Evolutionary conservation across 2,888 invertebrate species (phyloP), one percentile per base, ranked within the genome.

Genomic region (Drosophila engyochracea): DNA sequence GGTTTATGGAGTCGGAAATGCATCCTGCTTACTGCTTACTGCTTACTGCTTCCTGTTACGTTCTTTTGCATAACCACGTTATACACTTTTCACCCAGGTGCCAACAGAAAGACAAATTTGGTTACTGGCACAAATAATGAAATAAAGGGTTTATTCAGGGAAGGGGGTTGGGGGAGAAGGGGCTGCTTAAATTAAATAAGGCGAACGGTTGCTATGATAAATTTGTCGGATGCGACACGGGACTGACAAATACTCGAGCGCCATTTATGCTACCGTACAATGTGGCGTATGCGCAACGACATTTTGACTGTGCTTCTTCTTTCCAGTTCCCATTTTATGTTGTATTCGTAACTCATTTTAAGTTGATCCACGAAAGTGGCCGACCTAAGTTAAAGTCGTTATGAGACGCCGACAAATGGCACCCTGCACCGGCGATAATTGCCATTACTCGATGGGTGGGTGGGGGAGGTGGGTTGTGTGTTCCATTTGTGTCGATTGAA

Each of bases 401-500:
- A 76, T 77, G 82, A 19, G 14, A 3, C 22, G 16, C 16, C 22
- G 3, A 35, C 16, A 33, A 35, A 33, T 47, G 16, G 47, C 47
- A 25, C 75, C 89, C 85, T 84, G 85, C 87, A 82, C 67, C 77
- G 77, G 78, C 80, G 81, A 88, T 82, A 85, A 88, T 90, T 85
- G 90, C 88, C 81, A 78, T 82, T 88, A 82, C 80, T 64, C 58
- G 81, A 62, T 74, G 30, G 35, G 6, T 1, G 22, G 33, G 33
- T 4, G 25, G 14, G 12, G 51, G 16, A 10, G 35, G 37, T 31
- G n/a, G 28, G n/a, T 25, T 44, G 30, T 19, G 58, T 22, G 12
- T 59, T 60, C 39, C 57, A 39, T 16, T 57, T 57, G 57, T 30
- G 57, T 12, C 37, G 10, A 55, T 55, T 37, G 54, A 55, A 55